A percentile compares a stretch with the other conserved stretches of the same genome.
These are phyloP conservation scores for Aeoliscus strigatus DNA, from an alignment of 2,797 vertebrate genomes.

Conservation along the genomic window DNA sequence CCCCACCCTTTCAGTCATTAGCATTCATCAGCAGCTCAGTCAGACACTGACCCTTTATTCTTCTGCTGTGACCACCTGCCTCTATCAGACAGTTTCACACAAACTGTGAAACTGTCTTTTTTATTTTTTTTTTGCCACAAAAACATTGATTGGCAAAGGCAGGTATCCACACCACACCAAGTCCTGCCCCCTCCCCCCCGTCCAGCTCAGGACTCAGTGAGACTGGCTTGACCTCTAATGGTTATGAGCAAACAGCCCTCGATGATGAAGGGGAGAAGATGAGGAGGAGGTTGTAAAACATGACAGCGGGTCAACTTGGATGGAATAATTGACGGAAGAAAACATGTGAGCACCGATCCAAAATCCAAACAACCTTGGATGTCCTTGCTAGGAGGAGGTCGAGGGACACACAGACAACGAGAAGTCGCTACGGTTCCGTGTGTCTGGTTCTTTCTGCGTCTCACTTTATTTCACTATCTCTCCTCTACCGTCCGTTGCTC, in stretches of 20 bases:
- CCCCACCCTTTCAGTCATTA: slow-evolving; percentile 43
- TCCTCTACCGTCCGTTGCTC: slow-evolving; percentile 52
- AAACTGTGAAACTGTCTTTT: too few relatives aligned
- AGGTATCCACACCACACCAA: slow-evolving; percentile 31
- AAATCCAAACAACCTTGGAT: slow-evolving; percentile 55
- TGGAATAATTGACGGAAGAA: slow-evolving; percentile 61
- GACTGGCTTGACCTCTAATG: slow-evolving; percentile 54
- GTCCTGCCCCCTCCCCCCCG: slow-evolving; percentile 28
- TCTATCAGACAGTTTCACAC: slow-evolving; percentile 14
- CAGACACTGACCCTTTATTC: slow-evolving; percentile 10
- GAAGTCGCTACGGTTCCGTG: too few relatives aligned
- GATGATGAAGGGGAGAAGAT: slow-evolving; percentile 20
- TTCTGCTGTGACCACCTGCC: slow-evolving; percentile 25
- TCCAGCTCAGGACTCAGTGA: slow-evolving; percentile 50
- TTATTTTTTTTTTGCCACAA: slow-evolving; percentile 21
- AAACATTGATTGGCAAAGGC: slow-evolving; percentile 31
- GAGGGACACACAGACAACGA: too few relatives aligned
- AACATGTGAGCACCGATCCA: slow-evolving; percentile 50
- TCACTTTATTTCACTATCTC: slow-evolving; percentile 53
- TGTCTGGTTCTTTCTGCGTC: slow-evolving; percentile 57
- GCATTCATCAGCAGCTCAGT: slow-evolving; percentile 39
- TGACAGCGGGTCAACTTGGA: slow-evolving; percentile 29
- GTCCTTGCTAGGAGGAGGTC: slow-evolving; percentile 43
- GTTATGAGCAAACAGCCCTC: slow-evolving; percentile 50
- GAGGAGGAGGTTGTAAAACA: slow-evolving; percentile 8